Conservation (phyloP, 2,888 invertebrate genomes). For the Sinotaia quadrata region DNA sequence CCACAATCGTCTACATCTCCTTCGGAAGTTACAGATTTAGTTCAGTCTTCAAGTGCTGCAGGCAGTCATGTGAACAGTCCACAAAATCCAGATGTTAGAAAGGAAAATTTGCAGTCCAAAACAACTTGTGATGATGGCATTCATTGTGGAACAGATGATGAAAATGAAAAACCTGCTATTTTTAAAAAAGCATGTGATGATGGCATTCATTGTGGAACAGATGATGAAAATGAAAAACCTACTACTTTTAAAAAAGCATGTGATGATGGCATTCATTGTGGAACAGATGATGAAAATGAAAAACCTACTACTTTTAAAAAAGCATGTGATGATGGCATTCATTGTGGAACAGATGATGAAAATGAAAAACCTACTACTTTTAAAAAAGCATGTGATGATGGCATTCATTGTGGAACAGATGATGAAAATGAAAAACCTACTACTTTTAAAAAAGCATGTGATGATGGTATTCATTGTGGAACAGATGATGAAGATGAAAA, state of each 20-base stretch:
- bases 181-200: slow-evolving; percentile 34
- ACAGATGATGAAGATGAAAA: slow-evolving; percentile 35
- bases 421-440: slow-evolving; percentile 35
- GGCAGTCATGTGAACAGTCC: too few species aligned
- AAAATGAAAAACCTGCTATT: slow-evolving; percentile 16
- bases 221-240: slow-evolving; percentile 26
- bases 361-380: slow-evolving; percentile 25
- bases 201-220: slow-evolving; percentile 38
- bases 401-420: slow-evolving; percentile 49
- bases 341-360: slow-evolving; percentile 42
- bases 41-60: too few species aligned
- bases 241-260: slow-evolving; percentile 25
- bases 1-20: too few species aligned
- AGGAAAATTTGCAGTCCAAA: too few species aligned
- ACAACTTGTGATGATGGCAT: slow-evolving; percentile 38
- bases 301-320: slow-evolving; percentile 14
- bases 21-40: too few species aligned
- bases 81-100: too few species aligned
- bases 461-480: slow-evolving; percentile 39
- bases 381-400: slow-evolving; percentile 41
- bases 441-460: slow-evolving; percentile 24
- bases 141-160: slow-evolving; percentile 39
- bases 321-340: slow-evolving; percentile 42
- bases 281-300: slow-evolving; percentile 30
- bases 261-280: slow-evolving; percentile 40